Conservation (phyloP, 2,888 invertebrate genomes). For the Nymphalis polychloros region DNA sequence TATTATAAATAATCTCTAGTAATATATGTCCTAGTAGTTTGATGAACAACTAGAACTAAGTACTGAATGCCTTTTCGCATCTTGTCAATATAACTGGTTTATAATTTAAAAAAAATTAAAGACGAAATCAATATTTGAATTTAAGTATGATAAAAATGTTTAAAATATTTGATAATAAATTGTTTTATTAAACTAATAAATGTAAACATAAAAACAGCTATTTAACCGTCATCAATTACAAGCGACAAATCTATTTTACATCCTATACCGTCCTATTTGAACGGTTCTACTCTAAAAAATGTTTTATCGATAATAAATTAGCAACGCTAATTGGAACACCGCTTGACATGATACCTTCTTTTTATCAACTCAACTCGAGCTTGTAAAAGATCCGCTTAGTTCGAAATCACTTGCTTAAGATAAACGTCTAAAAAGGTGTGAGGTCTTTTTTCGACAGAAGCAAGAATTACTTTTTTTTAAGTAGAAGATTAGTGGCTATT, state of each 20-base stretch:
- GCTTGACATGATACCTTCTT: slow-evolving; percentile 51
- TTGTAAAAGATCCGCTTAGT: slow-evolving; percentile 43
- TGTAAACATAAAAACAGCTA: neutral
- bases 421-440: slow-evolving; percentile 41
- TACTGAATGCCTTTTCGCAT: no score
- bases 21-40: no score
- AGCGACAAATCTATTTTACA: slow-evolving; percentile 15
- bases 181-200: no score
- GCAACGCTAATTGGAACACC: slow-evolving; percentile 41
- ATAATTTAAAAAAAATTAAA: neutral
- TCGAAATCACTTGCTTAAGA: slow-evolving; percentile 45
- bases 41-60: no score
- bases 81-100: no score
- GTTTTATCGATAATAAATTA: slow-evolving; percentile 37
- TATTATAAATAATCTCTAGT: no score
- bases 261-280: slow-evolving; percentile 12
- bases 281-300: slow-evolving; percentile 15
- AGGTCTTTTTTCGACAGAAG: slow-evolving; percentile 42
- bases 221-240: neutral
- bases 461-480: slow-evolving; percentile 40
- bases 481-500: slow-evolving; percentile 41
- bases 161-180: no score
- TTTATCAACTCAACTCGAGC: slow-evolving; percentile 42
- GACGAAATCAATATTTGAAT: neutral
- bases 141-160: no score